These are phyloP conservation scores for Lepidostoma basale DNA, from an alignment of 1,140 invertebrate genomes.

Conservation along the genomic window DNA sequence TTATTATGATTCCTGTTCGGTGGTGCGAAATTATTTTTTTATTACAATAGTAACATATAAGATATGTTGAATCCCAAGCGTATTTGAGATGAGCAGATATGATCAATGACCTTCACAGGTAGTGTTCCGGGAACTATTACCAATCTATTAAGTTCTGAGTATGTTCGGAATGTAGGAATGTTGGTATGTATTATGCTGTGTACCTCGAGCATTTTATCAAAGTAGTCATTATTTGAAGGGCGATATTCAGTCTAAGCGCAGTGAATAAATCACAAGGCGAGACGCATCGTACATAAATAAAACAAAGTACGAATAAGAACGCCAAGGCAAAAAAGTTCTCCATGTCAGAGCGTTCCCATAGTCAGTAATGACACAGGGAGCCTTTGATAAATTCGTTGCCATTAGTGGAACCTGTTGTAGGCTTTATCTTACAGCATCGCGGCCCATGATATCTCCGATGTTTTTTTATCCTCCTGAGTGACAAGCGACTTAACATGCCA, in stretches of 20 bases:
- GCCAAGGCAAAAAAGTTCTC: slow-evolving; percentile 10
- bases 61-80: too few species aligned
- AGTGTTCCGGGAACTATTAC: too few species aligned
- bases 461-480: slow-evolving; percentile 38
- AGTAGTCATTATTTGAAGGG: background rate
- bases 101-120: too few species aligned
- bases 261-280: background rate
- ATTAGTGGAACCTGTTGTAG: slow-evolving; percentile 44
- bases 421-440: slow-evolving; percentile 44
- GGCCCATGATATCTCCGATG: slow-evolving; percentile 32
- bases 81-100: too few species aligned
- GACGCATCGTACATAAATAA: background rate
- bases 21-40: too few species aligned
- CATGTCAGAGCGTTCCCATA: slow-evolving; percentile 39
- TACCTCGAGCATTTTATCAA: background rate
- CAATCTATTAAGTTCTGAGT: too few species aligned
- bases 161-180: too few species aligned
- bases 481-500: slow-evolving; percentile 36
- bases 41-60: too few species aligned
- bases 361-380: slow-evolving; percentile 40
- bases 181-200: background rate
- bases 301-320: background rate
- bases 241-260: background rate
- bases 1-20: too few species aligned
- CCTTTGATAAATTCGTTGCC: slow-evolving; percentile 41